These are phyloP conservation scores for Drosophila aldrichi DNA, from an alignment of 2,888 invertebrate genomes.

Conservation along the genomic window DNA sequence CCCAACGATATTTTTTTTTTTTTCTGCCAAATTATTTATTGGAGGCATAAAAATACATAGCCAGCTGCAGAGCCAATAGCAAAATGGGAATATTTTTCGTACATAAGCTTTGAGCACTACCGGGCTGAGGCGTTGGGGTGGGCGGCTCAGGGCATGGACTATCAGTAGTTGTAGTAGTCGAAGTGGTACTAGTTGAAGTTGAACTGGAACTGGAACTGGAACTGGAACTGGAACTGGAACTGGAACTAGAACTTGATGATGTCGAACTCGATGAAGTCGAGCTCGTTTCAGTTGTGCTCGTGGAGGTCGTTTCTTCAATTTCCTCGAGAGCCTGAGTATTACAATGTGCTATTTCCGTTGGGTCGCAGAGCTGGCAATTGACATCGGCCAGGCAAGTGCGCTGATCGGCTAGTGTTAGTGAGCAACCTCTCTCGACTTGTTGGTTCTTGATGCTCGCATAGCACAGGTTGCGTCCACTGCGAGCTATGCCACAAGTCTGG, in stretches of 20 bases:
- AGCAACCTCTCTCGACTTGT: slow-evolving; percentile 47
- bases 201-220: slow-evolving; percentile 8
- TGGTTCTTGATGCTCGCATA: slow-evolving; percentile 39
- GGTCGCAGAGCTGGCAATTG: slow-evolving; percentile 65
- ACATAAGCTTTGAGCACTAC: slow-evolving; percentile 24
- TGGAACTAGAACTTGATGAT: neutral
- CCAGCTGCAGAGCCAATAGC: slow-evolving; percentile 34
- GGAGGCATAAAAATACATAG: slow-evolving; percentile 27
- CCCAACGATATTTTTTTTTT: neutral
- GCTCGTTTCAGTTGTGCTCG: slow-evolving; percentile 26
- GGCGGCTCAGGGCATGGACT: slow-evolving; percentile 16
- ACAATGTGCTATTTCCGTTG: slow-evolving; percentile 36
- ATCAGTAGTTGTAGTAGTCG: slow-evolving; percentile 26
- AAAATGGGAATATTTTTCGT: slow-evolving; percentile 26
- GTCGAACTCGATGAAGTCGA: slow-evolving; percentile 7
- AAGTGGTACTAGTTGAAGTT: neutral
- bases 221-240: slow-evolving; percentile 3
- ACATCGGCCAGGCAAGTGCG: slow-evolving; percentile 35
- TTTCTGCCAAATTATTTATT: slow-evolving; percentile 44
- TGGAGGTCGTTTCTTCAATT: slow-evolving; percentile 11
- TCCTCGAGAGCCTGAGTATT: slow-evolving; percentile 42
- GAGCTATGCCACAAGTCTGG: slow-evolving; percentile 44
- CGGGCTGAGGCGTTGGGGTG: slow-evolving; percentile 23
- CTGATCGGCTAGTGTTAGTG: slow-evolving; percentile 46
- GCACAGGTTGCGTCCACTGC: slow-evolving; percentile 59